These are phyloP conservation scores for Helicoverpa zea DNA, from an alignment of 1,140 invertebrate genomes.

Conservation along the genomic window DNA sequence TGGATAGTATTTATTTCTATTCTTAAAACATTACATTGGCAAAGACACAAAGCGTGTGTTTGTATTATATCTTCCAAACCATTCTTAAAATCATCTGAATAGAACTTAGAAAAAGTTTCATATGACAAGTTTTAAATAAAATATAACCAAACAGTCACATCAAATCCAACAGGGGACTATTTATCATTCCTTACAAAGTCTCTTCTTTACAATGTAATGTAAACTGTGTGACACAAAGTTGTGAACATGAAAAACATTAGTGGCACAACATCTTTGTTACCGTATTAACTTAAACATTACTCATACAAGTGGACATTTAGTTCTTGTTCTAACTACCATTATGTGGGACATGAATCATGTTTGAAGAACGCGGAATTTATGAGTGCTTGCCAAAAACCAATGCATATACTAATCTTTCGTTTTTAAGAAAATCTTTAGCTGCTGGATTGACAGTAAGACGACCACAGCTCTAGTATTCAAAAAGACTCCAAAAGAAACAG, in stretches of 20 bases:
- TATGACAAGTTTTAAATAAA: slow-evolving; percentile 11
- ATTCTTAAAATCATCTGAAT: neutral
- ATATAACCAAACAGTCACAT: neutral
- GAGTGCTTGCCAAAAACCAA: neutral
- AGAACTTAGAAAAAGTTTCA: neutral
- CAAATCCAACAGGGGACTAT: slow-evolving; percentile 12
- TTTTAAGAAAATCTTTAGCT: neutral
- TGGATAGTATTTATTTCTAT: too few relatives aligned
- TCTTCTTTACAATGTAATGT: neutral
- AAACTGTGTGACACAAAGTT: slow-evolving; percentile 21
- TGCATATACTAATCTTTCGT: neutral
- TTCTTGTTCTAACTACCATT: neutral
- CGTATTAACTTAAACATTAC: neutral
- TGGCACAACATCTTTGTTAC: slow-evolving; percentile 13
- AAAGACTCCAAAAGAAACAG: too few relatives aligned
- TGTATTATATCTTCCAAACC: too few relatives aligned
- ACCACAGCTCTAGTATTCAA: too few relatives aligned
- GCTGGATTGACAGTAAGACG: too few relatives aligned
- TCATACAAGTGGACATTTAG: slow-evolving; percentile 1
- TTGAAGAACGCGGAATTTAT: neutral
- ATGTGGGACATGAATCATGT: neutral
- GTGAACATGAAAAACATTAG: slow-evolving; percentile 31
- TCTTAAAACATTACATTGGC: too few relatives aligned
- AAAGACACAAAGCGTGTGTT: too few relatives aligned
- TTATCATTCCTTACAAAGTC: slow-evolving; percentile 11